phyloP scores from a whole-genome alignment of 2,797 vertebrate species.

The Protosalanx chinensis region DNA sequence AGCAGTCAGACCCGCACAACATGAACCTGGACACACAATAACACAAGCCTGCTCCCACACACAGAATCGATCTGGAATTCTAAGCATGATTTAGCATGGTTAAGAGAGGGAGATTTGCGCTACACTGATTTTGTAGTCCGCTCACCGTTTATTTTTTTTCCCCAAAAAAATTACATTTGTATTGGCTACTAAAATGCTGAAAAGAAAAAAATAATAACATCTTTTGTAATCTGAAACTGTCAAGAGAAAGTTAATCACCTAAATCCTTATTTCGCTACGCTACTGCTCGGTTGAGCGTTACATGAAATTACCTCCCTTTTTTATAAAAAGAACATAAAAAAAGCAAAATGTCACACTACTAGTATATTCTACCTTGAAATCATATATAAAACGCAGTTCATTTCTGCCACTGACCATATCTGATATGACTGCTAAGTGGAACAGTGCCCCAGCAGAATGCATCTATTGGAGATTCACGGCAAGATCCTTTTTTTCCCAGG shows the following conservation, averaged over 20 bases:
- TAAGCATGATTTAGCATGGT: conserved; percentile 26
- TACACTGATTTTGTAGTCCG: conserved; percentile 32
- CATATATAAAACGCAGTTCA: conserved; percentile 66
- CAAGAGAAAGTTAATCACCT: conserved; percentile 59
- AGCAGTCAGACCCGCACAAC: background rate
- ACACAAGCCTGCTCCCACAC: conserved; percentile 25
- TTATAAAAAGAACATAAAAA: conserved; percentile 35
- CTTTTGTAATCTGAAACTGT: conserved; percentile 45
- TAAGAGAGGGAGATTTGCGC: conserved; percentile 31
- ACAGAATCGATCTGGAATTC: conserved; percentile 26
- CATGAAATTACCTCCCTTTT: conserved; percentile 31
- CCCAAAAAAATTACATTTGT: conserved; percentile 32
- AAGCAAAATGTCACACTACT: conserved; percentile 69
- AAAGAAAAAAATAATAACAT: conserved; percentile 36
- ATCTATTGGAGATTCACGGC: conserved; percentile 53
- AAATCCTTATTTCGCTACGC: conserved; percentile 52
- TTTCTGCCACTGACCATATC: conserved; percentile 67
- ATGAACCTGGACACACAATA: background rate
- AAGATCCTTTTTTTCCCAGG: conserved; percentile 40
- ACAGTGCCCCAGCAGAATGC: conserved; percentile 61
- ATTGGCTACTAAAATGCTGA: conserved; percentile 41
- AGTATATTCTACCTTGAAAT: conserved; percentile 66
- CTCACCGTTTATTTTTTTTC: background rate
- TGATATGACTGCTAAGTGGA: conserved; percentile 70
- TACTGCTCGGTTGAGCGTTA: background rate